These are phyloP conservation scores for Cataglyphis albicans DNA, from an alignment of 2,888 invertebrate genomes.

Conservation along the genomic window DNA sequence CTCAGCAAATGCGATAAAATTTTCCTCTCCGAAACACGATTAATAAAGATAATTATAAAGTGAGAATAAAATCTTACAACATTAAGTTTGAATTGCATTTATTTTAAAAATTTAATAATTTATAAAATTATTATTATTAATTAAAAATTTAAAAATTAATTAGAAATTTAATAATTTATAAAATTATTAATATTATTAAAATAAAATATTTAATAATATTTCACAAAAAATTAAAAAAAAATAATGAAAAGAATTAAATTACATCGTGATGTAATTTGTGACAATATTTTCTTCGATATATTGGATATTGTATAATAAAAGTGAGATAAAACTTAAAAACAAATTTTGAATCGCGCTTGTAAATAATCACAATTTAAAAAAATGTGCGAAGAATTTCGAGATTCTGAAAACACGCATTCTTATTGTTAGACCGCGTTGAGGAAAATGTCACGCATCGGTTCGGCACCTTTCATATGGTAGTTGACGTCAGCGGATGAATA, in stretches of 20 bases:
- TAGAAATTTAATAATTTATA: no score
- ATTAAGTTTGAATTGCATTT: background rate
- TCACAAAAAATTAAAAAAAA: background rate
- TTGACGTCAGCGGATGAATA: background rate
- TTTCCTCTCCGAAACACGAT: background rate
- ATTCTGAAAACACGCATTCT: no score
- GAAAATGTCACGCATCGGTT: constrained; percentile 2
- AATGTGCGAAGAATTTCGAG: background rate
- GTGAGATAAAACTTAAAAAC: background rate
- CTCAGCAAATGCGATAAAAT: background rate
- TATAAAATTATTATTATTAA: no score
- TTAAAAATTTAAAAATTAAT: no score
- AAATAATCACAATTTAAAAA: background rate
- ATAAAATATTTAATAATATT: background rate
- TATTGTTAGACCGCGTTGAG: background rate
- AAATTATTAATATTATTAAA: no score
- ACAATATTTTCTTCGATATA: background rate
- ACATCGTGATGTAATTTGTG: background rate
- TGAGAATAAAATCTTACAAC: background rate
- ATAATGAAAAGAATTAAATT: background rate
- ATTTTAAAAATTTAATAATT: no score
- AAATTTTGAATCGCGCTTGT: background rate
- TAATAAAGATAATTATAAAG: background rate
- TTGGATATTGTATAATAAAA: background rate
- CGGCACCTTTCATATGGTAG: background rate